Conservation (phyloP, 2,888 invertebrate genomes). For the Lingula anatina region DNA sequence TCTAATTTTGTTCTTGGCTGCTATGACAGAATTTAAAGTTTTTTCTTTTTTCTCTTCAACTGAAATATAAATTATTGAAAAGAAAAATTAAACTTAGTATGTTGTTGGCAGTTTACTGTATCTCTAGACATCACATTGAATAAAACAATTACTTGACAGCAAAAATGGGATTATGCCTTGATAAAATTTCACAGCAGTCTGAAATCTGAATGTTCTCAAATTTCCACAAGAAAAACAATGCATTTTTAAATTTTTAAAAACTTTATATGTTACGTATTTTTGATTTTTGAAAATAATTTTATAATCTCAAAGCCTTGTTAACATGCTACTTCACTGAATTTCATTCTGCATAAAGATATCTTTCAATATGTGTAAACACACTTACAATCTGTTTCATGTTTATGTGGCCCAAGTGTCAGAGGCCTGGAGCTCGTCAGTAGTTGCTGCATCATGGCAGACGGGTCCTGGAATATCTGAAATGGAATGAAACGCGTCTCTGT, state of each 20-base stretch:
- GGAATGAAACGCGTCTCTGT: neutral
- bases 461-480: constrained; percentile 54
- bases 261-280: no score
- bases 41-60: constrained; percentile 73
- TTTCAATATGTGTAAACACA: constrained; percentile 3
- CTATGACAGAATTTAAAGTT: constrained; percentile 69
- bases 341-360: neutral
- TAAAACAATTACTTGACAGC: no score
- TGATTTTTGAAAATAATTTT: no score
- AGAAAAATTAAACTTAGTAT: no score
- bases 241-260: no score
- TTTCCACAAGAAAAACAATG: no score
- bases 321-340: neutral
- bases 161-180: no score
- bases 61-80: constrained; percentile 59
- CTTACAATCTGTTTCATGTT: constrained; percentile 82
- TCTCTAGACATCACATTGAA: no score
- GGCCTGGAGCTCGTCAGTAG: constrained; percentile 73
- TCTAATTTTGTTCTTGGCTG: constrained; percentile 65
- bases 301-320: no score
- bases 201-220: no score
- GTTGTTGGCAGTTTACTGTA: no score
- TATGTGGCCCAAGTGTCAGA: constrained; percentile 65
- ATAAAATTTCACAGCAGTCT: no score
- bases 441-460: constrained; percentile 72